These are phyloP conservation scores for Acrobeloides nanus DNA, from an alignment of 2,888 invertebrate genomes.

Conservation along the genomic window DNA sequence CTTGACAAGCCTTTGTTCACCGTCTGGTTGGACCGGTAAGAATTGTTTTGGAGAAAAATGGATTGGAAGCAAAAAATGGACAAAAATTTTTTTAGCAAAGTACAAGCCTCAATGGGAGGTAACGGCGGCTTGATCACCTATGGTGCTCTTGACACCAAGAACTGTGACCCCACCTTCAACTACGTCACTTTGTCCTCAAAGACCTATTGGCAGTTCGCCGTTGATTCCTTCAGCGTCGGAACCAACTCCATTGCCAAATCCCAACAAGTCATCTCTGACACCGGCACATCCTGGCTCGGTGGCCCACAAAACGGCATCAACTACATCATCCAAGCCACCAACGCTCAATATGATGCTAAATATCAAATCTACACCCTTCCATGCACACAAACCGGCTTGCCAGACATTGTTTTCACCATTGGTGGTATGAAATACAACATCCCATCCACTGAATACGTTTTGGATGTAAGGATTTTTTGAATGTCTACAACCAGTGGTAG, in stretches of 20 bases:
- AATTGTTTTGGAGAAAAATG: too few relatives aligned
- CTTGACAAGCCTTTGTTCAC: slow-evolving; percentile 58
- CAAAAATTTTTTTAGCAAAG: too few relatives aligned
- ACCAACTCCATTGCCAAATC: neutral
- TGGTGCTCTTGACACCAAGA: slow-evolving; percentile 4
- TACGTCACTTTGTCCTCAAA: slow-evolving; percentile 38
- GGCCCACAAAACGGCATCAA: neutral
- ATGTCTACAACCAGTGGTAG: too few relatives aligned
- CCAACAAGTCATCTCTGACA: slow-evolving; percentile 3
- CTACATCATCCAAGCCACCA: neutral
- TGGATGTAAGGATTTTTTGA: too few relatives aligned
- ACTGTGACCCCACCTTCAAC: slow-evolving; percentile 18
- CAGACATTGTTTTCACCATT: too few relatives aligned
- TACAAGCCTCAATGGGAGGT: neutral
- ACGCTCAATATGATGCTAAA: too few relatives aligned
- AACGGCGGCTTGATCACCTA: slow-evolving; percentile 9
- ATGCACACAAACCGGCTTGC: too few relatives aligned
- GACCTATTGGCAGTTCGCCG: slow-evolving; percentile 49
- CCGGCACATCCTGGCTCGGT: neutral
- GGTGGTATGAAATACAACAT: too few relatives aligned
- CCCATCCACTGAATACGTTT: too few relatives aligned
- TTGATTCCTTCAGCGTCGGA: slow-evolving; percentile 1
- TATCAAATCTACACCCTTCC: too few relatives aligned
- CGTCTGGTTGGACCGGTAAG: slow-evolving; percentile 7
- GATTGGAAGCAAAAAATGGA: too few relatives aligned